A percentile compares a stretch with the other conserved stretches of the same genome.
Evolutionary conservation across 2,797 vertebrate species (phyloP).

Genomic region (Spea hammondii): DNA sequence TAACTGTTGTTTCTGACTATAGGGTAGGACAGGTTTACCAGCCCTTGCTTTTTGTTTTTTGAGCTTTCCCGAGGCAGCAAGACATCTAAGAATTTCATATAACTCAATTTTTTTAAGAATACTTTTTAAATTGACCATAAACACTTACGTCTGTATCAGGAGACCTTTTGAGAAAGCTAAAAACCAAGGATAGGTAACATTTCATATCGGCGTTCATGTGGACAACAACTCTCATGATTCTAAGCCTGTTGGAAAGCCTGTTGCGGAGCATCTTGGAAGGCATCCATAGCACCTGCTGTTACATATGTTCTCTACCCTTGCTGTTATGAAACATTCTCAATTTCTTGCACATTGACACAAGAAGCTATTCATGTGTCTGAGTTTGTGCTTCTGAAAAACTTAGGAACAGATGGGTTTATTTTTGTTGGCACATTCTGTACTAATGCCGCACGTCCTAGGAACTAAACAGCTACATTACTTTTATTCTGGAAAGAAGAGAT

Average conservation of each 20-base stretch:
- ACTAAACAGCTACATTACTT: constrained; percentile 50
- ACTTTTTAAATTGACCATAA: too few species aligned
- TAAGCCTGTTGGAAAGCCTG: not conserved
- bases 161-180: too few species aligned
- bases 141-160: too few species aligned
- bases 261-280: not conserved
- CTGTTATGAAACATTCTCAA: not conserved
- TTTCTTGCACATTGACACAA: not conserved
- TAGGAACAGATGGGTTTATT: constrained; percentile 44
- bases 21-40: too few species aligned
- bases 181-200: too few species aligned
- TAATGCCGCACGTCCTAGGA: constrained; percentile 38
- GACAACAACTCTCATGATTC: too few species aligned
- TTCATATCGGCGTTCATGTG: too few species aligned
- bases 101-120: too few species aligned
- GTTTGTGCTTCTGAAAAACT: constrained; percentile 31
- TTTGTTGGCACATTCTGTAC: constrained; percentile 38
- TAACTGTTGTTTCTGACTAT: too few species aligned
- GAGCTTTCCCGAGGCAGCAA: too few species aligned
- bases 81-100: too few species aligned
- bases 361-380: constrained; percentile 38
- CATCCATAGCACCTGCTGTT: not conserved
- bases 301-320: not conserved
- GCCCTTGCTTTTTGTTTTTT: too few species aligned
- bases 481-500: constrained; percentile 21